These are phyloP conservation scores for Salarias fasciatus DNA, from an alignment of 2,797 vertebrate species.

Conservation along the genomic window DNA sequence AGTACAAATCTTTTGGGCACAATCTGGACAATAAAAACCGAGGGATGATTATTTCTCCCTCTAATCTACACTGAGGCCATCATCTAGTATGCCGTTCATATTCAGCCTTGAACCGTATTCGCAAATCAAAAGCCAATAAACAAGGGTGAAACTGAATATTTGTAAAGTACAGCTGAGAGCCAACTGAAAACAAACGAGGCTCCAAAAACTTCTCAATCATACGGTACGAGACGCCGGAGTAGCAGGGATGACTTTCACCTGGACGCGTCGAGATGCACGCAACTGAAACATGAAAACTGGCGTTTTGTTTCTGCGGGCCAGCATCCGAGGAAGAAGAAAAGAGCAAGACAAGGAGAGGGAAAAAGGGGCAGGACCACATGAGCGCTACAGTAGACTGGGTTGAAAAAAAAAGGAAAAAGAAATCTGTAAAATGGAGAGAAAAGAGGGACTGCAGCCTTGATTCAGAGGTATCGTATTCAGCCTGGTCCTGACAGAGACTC, in stretches of 20 bases:
- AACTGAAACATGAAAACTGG: slow-evolving; percentile 6
- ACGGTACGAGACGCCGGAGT: slow-evolving; percentile 17
- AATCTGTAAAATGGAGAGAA: slow-evolving; percentile 60
- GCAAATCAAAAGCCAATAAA: too few relatives aligned
- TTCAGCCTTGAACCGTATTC: too few relatives aligned
- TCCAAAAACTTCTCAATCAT: slow-evolving; percentile 21
- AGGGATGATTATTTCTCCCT: too few relatives aligned
- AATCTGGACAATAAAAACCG: too few relatives aligned
- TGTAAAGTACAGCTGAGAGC: background rate
- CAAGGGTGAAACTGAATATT: too few relatives aligned
- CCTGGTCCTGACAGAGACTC: slow-evolving; percentile 76
- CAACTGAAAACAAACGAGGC: slow-evolving; percentile 25
- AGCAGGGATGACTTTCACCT: slow-evolving; percentile 21
- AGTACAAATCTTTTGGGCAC: too few relatives aligned
- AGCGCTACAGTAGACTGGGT: slow-evolving; percentile 32
- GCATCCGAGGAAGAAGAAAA: background rate
- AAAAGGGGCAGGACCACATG: slow-evolving; percentile 30
- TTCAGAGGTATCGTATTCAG: slow-evolving; percentile 82
- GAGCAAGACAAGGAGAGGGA: slow-evolving; percentile 4
- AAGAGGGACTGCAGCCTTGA: slow-evolving; percentile 67
- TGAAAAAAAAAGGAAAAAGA: background rate
- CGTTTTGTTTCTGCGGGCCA: slow-evolving; percentile 6
- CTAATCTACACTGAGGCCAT: too few relatives aligned
- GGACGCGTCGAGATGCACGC: slow-evolving; percentile 18
- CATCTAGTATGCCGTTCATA: too few relatives aligned